Evolutionary conservation across 1,140 invertebrate species (phyloP), one percentile per base, ranked within the genome.

Genomic region (Odontomachus brunneus): DNA sequence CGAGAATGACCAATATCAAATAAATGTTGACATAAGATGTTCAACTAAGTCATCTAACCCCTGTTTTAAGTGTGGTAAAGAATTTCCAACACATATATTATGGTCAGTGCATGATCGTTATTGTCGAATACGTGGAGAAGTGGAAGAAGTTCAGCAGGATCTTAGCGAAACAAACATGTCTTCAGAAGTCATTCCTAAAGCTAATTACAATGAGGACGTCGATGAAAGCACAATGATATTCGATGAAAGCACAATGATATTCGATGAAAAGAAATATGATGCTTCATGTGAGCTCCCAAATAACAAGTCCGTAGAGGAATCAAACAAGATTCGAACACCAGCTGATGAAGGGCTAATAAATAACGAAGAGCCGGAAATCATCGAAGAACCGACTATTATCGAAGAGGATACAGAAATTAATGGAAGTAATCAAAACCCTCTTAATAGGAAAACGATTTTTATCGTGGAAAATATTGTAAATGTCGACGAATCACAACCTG

Each of bases 101-200:
- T 89, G 83, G 48, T 66, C 72, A 2, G 67, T 78, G 26, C 89
- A 91, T 51, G 74, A 86, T 26, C 84, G 69, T 7, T 86, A 84
- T 33, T 33, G 33, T 3, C 14, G 12, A 24, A 7, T 63, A 51
- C 51, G 57, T 14, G 14, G 5, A 1, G 12, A 22, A 14, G 44
- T 5, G 2, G 4, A 22, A 0, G 4, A 22, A 12, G 7, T 55
- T 55, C 26, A 29, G 33, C 0, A 78, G 49, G 15, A 38, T 66
- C 24, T 14, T 2, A 33, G 14, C 29, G 24, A 57, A 9, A 15
- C 14, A 19, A 44, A 19, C 17, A 17, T 2, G 12, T 19, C 4
- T 1, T 3, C 22, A 5, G 57, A 57, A 7, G n/a, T 57, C 11
- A 59, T 19, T 69, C 9, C 17, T 59, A n/a, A 59, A 22, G 2